A percentile compares a stretch with the other conserved stretches of the same genome.
Conservation (phyloP, 2,113 vertebrate species). For the Tapirus terrestris region DNA sequence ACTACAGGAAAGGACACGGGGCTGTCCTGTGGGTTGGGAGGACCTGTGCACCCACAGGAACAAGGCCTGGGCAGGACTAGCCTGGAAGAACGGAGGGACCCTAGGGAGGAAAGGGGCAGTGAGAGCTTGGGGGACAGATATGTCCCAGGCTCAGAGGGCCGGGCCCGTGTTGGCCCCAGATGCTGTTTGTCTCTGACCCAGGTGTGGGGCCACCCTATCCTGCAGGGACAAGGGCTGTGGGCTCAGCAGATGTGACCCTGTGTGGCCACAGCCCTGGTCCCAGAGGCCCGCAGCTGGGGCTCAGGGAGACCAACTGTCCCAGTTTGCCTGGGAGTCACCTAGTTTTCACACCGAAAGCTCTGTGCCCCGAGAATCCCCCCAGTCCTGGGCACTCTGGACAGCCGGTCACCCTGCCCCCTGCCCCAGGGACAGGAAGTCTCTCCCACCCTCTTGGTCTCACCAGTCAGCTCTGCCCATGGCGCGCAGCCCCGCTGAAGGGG, state of each 20-base stretch:
- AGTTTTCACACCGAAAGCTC: not conserved
- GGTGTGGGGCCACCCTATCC: not conserved
- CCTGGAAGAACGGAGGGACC: not conserved
- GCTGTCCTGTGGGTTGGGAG: not conserved
- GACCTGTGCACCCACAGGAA: fast-evolving
- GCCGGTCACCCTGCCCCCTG: not conserved
- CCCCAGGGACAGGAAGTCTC: not conserved
- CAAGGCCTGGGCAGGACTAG: not conserved
- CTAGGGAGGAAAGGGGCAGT: not conserved
- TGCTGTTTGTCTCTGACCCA: not conserved
- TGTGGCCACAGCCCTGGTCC: not conserved
- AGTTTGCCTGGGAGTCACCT: not conserved
- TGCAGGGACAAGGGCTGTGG: not conserved
- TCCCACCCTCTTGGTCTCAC: not conserved
- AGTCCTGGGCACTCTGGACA: not conserved
- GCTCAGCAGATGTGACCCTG: not conserved
- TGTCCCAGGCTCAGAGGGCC: not conserved
- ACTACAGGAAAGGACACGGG: not conserved
- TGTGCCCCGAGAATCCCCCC: not conserved
- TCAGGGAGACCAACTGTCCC: not conserved
- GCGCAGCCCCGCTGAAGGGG: not conserved
- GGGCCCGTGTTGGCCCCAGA: not conserved
- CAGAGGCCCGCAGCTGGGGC: not conserved
- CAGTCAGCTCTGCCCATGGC: not conserved
- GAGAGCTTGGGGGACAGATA: not conserved